Evolutionary conservation across 2,797 vertebrate genomes (phyloP).

Genomic region (Aselliscus stoliczkanus): DNA sequence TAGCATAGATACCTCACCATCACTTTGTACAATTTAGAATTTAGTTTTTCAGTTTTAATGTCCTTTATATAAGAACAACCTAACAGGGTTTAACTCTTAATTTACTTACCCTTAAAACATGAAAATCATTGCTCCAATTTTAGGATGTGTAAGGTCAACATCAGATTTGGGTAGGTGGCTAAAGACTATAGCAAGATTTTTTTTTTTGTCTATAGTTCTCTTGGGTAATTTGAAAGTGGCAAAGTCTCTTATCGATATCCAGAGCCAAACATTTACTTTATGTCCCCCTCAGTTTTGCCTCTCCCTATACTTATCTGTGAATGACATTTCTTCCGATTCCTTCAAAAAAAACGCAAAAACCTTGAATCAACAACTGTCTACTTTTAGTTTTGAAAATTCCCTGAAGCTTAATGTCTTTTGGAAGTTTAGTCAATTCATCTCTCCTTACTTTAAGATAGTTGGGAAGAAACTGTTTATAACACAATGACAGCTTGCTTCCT

Average conservation of each 20-base stretch:
- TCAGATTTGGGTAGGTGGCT: background rate
- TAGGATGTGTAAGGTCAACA: background rate
- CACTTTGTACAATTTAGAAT: background rate
- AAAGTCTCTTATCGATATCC: background rate
- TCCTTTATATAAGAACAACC: background rate
- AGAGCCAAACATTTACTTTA: background rate
- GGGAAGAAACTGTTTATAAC: background rate
- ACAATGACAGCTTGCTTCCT: conserved; percentile 5
- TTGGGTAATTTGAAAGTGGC: background rate
- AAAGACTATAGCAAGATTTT: background rate
- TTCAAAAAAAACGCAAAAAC: background rate
- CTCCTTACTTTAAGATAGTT: conserved; percentile 46
- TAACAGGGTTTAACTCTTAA: background rate
- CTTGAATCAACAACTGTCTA: background rate
- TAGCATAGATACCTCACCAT: background rate
- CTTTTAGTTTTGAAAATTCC: background rate
- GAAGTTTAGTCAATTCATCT: conserved; percentile 6
- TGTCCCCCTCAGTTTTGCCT: background rate
- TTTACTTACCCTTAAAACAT: background rate
- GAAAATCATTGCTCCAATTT: background rate
- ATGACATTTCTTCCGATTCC: background rate
- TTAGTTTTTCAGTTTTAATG: background rate
- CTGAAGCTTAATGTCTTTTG: background rate
- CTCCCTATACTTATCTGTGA: background rate
- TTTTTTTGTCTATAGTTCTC: background rate